Evolutionary conservation across 2,888 invertebrate species (phyloP), one percentile per base, ranked within the genome.

Genomic region (Pseudeuparius sepicola): DNA sequence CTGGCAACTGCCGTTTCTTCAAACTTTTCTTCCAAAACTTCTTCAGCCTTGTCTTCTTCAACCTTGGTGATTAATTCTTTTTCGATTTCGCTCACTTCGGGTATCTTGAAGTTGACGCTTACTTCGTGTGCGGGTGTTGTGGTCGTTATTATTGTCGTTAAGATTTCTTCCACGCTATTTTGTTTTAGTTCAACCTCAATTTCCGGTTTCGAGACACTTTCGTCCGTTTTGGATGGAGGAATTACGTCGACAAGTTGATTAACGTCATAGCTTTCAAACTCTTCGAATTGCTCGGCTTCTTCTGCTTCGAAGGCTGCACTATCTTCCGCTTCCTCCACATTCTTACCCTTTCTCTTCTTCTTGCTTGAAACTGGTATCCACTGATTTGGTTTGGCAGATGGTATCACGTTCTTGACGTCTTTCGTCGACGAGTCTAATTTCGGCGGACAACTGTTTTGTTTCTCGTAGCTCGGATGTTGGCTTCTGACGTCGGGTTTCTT

Each of bases 301-400:
- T 46, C 36, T 14, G 41, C 39, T 24, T 45, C 44, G 25, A 41
- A 45, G 12, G 27, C 37, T 18, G 31, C 15, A 4, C 36, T 31
- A 24, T 42, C 31, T 10, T 37, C 41, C 7, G 26, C 44, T 33
- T 55, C 56, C 32, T 55, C 53, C 1, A 44, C 27, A 12, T 41
- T 48, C 35, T 54, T 54, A 37, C 55, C 57, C 40, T 60, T 61
- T 11, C 61, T 51, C 37, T 61, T 61, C 44, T 64, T 63, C 20
- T 56, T 49, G 37, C 44, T 60, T 3, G 58, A 57, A 3, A 64
- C 64, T 1, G 61, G 52, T 23, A 63, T 61, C 64, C 64, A 64
- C 43, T 59, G 54, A 35, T 51, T 52, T 13, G 48, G 40, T 28
- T 28, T 44, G 14, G 31, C 11, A 7, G 20, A n/a, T 7, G 20